phyloP scores from a whole-genome alignment of 37 sponge, comb jelly and placozoan species.

The Beroe forskalii region DNA sequence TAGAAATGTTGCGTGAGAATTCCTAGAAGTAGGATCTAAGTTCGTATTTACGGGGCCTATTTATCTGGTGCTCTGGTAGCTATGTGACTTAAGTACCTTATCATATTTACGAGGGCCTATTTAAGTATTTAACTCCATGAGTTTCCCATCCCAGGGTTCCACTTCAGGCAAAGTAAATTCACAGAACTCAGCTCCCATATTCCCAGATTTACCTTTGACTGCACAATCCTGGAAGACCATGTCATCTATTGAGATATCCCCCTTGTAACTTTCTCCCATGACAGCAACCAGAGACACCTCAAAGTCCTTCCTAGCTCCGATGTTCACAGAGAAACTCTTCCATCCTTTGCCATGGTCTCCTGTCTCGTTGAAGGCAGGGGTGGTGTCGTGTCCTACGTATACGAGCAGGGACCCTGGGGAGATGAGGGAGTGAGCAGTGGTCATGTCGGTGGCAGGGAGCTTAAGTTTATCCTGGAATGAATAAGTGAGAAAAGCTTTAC shows the following conservation, averaged over 20 bases:
- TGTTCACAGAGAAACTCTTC: conserved; percentile 32
- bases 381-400: conserved; percentile 33
- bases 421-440: not conserved
- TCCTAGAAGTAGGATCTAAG: too few species aligned
- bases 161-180: too few species aligned
- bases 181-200: too few species aligned
- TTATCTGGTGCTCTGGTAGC: too few species aligned
- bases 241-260: conserved; percentile 58
- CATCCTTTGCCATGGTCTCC: conserved; percentile 59
- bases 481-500: too few species aligned
- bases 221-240: conserved; percentile 39
- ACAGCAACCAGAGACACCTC: conserved; percentile 46
- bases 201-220: not conserved
- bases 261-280: conserved; percentile 59
- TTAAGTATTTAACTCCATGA: too few species aligned
- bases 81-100: too few species aligned
- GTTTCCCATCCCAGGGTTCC: too few species aligned
- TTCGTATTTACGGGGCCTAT: too few species aligned
- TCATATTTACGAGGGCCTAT: too few species aligned
- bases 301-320: conserved; percentile 43
- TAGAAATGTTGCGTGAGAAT: too few species aligned
- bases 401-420: conserved; percentile 37
- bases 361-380: conserved; percentile 44
- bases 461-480: too few species aligned
- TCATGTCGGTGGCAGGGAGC: not conserved